Percentiles rank a stretch among this genome's conserved stretches.
Evolutionary conservation across 2,888 invertebrate genomes (phyloP).

Genomic region (Drosophila affinis): DNA sequence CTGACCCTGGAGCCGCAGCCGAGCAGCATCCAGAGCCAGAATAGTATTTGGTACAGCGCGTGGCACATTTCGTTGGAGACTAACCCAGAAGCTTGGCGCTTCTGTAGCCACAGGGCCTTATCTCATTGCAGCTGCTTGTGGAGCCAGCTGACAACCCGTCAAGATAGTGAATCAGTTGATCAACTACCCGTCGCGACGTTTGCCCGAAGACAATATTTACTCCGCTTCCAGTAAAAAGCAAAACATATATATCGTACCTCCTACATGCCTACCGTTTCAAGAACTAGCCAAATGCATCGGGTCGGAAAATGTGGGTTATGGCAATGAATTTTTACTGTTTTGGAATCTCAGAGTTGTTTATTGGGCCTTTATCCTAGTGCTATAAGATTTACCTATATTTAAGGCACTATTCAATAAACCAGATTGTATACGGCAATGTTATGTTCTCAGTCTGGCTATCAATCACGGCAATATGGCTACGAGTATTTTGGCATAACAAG

Average conservation of each 20-base stretch:
- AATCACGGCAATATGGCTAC: no score
- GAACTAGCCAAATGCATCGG: slow-evolving; percentile 32
- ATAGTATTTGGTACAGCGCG: slow-evolving; percentile 32
- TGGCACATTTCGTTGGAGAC: slow-evolving; percentile 48
- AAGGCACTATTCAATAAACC: no score
- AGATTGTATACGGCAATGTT: no score
- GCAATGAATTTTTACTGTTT: background rate
- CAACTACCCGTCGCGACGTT: slow-evolving; percentile 42
- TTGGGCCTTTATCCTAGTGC: no score
- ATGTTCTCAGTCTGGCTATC: no score
- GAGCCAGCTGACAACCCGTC: slow-evolving; percentile 60
- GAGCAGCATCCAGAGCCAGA: slow-evolving; percentile 24
- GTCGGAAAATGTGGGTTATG: background rate
- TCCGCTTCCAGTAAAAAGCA: slow-evolving; percentile 12
- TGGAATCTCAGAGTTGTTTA: no score
- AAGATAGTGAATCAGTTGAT: slow-evolving; percentile 68
- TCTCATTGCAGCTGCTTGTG: slow-evolving; percentile 66
- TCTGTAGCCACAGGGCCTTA: slow-evolving; percentile 42
- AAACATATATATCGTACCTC: background rate
- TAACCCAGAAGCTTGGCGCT: slow-evolving; percentile 12
- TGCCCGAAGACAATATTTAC: slow-evolving; percentile 58
- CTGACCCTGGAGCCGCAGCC: slow-evolving; percentile 5
- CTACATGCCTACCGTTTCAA: slow-evolving; percentile 9
- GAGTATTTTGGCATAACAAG: no score
- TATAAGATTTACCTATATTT: no score